Conservation (phyloP, 1,140 invertebrate genomes). For the Penaeus chinensis region DNA sequence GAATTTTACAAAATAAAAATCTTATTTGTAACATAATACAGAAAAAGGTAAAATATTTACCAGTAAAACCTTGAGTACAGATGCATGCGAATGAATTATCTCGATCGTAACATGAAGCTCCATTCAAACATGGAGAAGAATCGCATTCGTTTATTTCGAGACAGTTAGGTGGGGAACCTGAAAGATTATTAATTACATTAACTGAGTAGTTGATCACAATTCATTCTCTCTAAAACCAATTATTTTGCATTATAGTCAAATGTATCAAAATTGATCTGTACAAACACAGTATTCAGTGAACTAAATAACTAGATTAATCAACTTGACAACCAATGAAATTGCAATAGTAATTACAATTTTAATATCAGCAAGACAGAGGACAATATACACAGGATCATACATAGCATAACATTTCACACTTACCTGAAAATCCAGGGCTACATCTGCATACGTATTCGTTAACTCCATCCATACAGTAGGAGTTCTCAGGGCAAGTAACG, state of each 20-base stretch:
- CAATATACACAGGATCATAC: neutral
- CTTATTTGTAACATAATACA: conserved; percentile 80
- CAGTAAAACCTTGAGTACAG: conserved; percentile 66
- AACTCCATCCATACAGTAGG: conserved; percentile 65
- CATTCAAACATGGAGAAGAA: conserved; percentile 86
- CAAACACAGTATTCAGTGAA: too few relatives aligned
- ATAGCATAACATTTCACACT: neutral
- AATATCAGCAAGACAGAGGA: neutral
- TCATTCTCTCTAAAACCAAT: too few relatives aligned
- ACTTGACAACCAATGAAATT: too few relatives aligned
- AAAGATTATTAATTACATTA: neutral
- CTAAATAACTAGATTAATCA: too few relatives aligned
- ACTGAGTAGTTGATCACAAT: too few relatives aligned
- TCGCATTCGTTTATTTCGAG: conserved; percentile 73
- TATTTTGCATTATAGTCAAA: too few relatives aligned
- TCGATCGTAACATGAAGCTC: conserved; percentile 75
- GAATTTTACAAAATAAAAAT: neutral
- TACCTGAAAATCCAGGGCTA: conserved; percentile 61
- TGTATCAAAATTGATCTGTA: too few relatives aligned
- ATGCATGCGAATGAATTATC: conserved; percentile 67
- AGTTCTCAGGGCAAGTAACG: conserved; percentile 65
- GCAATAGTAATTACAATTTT: neutral
- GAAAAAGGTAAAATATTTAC: conserved; percentile 71
- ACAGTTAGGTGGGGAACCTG: conserved; percentile 58
- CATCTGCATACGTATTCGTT: conserved; percentile 65